Evolutionary conservation across 2,797 vertebrate genomes (phyloP), one percentile per base, ranked within the genome.

Genomic region (Eutrigla gurnardus): DNA sequence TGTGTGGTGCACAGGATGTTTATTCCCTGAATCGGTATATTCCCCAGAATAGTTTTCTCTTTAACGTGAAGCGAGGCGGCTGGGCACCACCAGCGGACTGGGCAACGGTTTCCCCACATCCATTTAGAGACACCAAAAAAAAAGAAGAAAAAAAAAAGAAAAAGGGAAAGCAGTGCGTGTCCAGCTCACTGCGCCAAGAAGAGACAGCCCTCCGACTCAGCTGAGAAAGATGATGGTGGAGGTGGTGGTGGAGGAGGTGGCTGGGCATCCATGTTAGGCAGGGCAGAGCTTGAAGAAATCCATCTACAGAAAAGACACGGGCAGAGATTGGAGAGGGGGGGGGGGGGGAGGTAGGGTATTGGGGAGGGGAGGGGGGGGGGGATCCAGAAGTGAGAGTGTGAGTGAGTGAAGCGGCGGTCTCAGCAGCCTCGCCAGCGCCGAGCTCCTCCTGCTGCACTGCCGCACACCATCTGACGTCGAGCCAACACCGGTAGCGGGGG

Each of bases 151-250:
- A 25, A 25, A 2, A 25, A 25, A 25, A 25, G 25, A 25, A 25
- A 25, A 60, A 46, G 65, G 58, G 55, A 37, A 62, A 94, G 93
- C 94, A 91, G 93, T 92, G 96, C 95, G 93, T 96, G 96, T 96
- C 96, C 97, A 92, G 95, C 94, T 98, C 96, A 98, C 96, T 98
- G 97, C 97, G 95, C 95, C 96, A 96, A 96, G 94, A 89, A 96
- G 95, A 93, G 95, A 88, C 92, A 94, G 93, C 93, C 96, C 95
- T 96, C 95, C 94, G 93, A 94, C 93, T 96, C 95, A 94, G 96
- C 94, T 95, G 95, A 82, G 65, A 81, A 79, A 63, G 82, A 86
- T 55, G 89, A 81, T 33, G 77, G 60, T 77, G 78, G 71, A 25
- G 70, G 73, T 68, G 84, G 75, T 63, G 82, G 75, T 55, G 74